Base-by-base conservation (phyloP, 1,140 invertebrate species). In the Aethina tumida region DNA sequence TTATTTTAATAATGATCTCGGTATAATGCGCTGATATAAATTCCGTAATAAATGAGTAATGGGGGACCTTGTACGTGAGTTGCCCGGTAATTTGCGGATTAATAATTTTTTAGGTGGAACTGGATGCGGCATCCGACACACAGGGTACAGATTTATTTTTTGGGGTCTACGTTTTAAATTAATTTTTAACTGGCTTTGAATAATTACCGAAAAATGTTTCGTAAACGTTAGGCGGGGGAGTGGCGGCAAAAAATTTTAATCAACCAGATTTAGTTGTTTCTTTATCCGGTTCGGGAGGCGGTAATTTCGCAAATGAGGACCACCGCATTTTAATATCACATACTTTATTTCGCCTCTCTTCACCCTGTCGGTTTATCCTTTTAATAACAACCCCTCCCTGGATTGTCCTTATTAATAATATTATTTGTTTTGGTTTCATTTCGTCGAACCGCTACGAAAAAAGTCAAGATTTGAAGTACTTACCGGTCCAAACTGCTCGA, bases 401-500 rank as follows among this genome's bases (percentile, higher is more conserved):
- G n/a, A n/a, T n/a, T n/a, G n/a, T n/a, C n/a, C n/a, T n/a, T n/a
- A n/a, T n/a, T n/a, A n/a, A n/a, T n/a, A n/a, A n/a, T 28, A 28
- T 15, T 9, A 13, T 28, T 28, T 28, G 15, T 12, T 7, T 10
- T 7, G 27, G 7, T 28, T 28, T 28, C 15, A 28, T 28, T 28
- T 28, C 12, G 12, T 28, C 27, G 15, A 28, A 28, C 12, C 7
- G 7, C 15, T 13, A 13, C 15, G 10, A 28, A 28, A 28, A 28
- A 32, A 16, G 18, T 8, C n/a, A 36, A 19, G 8, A 26, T 41
- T 41, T 35, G 14, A 31, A 24, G 24, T 42, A 86, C 90, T 92
- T 71, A 98, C 94, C 83, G 90, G 89, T 70, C 96, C 96, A 68
- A 96, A 99, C 69, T 97, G 91, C 72, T 95, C 90, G 72, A 99